Evolutionary conservation across 2,797 vertebrate species (phyloP), one percentile per base, ranked within the genome.

Genomic region (Sebastes trivittatus): DNA sequence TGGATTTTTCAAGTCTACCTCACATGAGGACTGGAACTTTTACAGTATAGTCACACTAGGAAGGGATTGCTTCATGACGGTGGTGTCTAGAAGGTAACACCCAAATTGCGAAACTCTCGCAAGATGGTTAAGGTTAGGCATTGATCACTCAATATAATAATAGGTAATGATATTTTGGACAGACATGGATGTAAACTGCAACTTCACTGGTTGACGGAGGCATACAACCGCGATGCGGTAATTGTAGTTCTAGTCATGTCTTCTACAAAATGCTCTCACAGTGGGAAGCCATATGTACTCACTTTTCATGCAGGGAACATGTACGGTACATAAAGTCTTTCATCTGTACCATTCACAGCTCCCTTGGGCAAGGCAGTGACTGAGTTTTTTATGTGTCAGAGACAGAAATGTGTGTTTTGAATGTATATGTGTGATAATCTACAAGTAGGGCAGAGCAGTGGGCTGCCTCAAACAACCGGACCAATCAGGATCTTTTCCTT

Each of bases 401-500:
- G 9, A 64, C 18, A 42, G 18, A 62, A 46, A 60, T 38, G 18
- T 7, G 58, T 18, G 7, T 63, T 34, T 63, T 63, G 56, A 29
- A 16, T 49, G 22, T 29, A 22, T 22, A 36, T 46, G 4, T 63
- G 18, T 67, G 60, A 80, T 23, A 9, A 22, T 27, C 14, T 22
- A 25, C 23, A 38, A 27, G 42, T 11, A 10, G 22, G 42, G 32
- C 46, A 61, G 36, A 52, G 27, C 59, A 60, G 25, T 34, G 55
- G 6, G 32, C 54, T 58, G 54, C 29, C 54, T 60, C 25, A 7
- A 23, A 27, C 61, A 76, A 34, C 56, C 42, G 42, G 30, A 85
- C 64, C 72, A 63, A 62, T 87, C 74, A 72, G 46, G 65, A 68
- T 67, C 66, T 13, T 74, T 77, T 61, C 61, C 56, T 81, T 78